Evolutionary conservation across 2,888 invertebrate species (phyloP).

Genomic region (Adineta ricciae): DNA sequence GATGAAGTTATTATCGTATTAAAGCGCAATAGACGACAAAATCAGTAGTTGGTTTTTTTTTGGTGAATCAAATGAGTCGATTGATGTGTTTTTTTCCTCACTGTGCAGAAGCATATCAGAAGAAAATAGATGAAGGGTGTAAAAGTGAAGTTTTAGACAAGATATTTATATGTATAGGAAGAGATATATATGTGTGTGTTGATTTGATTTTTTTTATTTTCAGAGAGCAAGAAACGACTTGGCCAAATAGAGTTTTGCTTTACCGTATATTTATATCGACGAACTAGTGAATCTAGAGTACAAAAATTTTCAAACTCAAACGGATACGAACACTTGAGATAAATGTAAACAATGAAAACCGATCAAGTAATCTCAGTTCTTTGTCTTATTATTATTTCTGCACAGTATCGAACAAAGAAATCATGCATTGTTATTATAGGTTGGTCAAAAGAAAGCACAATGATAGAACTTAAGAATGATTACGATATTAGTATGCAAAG

Average conservation of each 20-base stretch:
- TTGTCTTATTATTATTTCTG: not conserved
- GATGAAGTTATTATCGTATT: not conserved
- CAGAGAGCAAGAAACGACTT: not conserved
- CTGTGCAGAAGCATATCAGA: not conserved
- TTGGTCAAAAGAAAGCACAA: not conserved
- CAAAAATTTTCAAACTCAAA: not conserved
- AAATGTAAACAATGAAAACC: not conserved
- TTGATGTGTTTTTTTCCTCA: not conserved
- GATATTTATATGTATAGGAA: no score
- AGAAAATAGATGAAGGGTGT: not conserved
- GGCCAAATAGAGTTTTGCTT: not conserved
- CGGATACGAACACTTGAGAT: not conserved
- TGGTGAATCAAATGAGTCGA: not conserved
- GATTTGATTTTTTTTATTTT: not conserved
- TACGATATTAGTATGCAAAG: not conserved
- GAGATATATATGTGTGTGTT: not conserved
- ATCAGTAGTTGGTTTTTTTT: not conserved
- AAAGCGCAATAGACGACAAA: not conserved
- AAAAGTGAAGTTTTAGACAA: not conserved
- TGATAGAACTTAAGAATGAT: not conserved
- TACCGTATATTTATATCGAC: not conserved
- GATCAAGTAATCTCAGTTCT: not conserved
- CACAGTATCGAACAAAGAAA: not conserved
- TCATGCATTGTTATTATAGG: not conserved
- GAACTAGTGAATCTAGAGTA: not conserved